A percentile compares a stretch with the other conserved stretches of the same genome.
phyloP scores from a whole-genome alignment of 2,113 vertebrate species.

The Rhinopomastus cyanomelas region DNA sequence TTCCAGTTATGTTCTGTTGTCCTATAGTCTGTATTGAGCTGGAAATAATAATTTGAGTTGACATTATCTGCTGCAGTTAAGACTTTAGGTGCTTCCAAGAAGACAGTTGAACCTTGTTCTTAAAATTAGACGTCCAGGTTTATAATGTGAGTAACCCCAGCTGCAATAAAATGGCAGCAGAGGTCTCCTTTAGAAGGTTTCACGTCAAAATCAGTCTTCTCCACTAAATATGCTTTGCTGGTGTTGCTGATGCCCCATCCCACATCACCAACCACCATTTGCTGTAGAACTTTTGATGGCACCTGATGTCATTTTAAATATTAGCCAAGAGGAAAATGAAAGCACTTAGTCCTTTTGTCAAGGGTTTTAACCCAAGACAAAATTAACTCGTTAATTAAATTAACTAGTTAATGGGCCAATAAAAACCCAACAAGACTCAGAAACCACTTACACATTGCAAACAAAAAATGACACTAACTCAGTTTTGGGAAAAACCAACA shows the following conservation, averaged over 20 bases:
- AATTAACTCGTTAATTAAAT: no score
- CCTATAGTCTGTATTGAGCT: slow-evolving; percentile 59
- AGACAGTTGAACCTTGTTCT: slow-evolving; percentile 41
- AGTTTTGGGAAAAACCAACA: no score
- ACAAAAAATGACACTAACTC: no score
- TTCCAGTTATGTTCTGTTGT: slow-evolving; percentile 67
- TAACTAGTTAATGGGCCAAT: no score
- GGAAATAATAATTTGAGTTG: slow-evolving; percentile 71
- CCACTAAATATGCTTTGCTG: not conserved
- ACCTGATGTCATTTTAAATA: not conserved
- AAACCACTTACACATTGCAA: no score
- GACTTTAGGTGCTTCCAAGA: slow-evolving; percentile 52
- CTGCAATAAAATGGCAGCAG: slow-evolving; percentile 26
- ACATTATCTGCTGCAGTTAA: slow-evolving; percentile 67
- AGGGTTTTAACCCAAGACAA: no score
- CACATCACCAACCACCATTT: not conserved
- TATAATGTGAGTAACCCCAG: not conserved
- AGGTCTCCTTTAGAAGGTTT: not conserved
- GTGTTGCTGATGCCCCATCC: not conserved
- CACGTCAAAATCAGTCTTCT: not conserved
- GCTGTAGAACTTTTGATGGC: not conserved
- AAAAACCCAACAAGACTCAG: no score
- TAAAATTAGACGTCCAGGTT: slow-evolving; percentile 55
- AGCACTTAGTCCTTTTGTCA: not conserved
- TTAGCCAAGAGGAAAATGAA: not conserved